Percentiles rank a stretch among this genome's conserved stretches.
phyloP scores from a whole-genome alignment of 1,140 invertebrate species.

The Antheraea pernyi region DNA sequence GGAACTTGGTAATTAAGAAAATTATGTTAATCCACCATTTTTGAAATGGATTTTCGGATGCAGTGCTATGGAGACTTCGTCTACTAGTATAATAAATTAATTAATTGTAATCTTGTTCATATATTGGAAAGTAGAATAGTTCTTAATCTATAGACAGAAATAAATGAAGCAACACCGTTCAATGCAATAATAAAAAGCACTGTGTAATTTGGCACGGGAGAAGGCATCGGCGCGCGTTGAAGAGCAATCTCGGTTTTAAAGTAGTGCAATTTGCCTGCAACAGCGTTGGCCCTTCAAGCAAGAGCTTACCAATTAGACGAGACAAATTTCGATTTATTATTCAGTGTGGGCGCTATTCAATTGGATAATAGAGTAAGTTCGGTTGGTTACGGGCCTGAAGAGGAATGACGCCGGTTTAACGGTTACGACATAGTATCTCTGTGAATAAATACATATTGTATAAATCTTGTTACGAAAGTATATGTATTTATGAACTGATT shows the following conservation, averaged over 20 bases:
- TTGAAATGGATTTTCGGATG: too few species aligned
- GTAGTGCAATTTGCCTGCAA: conserved; percentile 52
- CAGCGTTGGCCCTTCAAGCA: conserved; percentile 8
- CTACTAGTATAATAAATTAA: too few species aligned
- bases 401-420: conserved; percentile 16
- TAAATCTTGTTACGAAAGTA: too few species aligned
- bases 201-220: conserved; percentile 51
- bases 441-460: conserved; percentile 13
- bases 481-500: too few species aligned
- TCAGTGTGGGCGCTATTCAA: conserved; percentile 35
- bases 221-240: conserved; percentile 21
- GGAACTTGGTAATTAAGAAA: too few species aligned
- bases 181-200: conserved; percentile 51
- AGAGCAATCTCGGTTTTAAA: conserved; percentile 34
- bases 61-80: too few species aligned
- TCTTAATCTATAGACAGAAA: not conserved
- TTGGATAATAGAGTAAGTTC: conserved; percentile 32
- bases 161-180: conserved; percentile 38
- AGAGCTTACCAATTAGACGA: conserved; percentile 52
- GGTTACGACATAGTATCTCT: not conserved
- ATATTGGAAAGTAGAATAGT: too few species aligned
- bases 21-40: too few species aligned
- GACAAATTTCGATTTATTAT: conserved; percentile 46
- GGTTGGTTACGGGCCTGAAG: not conserved
- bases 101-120: too few species aligned